Percentiles rank a stretch among this genome's conserved stretches.
Evolutionary conservation across 2,113 vertebrate species (phyloP).

Genomic region (Cardinalis cardinalis): DNA sequence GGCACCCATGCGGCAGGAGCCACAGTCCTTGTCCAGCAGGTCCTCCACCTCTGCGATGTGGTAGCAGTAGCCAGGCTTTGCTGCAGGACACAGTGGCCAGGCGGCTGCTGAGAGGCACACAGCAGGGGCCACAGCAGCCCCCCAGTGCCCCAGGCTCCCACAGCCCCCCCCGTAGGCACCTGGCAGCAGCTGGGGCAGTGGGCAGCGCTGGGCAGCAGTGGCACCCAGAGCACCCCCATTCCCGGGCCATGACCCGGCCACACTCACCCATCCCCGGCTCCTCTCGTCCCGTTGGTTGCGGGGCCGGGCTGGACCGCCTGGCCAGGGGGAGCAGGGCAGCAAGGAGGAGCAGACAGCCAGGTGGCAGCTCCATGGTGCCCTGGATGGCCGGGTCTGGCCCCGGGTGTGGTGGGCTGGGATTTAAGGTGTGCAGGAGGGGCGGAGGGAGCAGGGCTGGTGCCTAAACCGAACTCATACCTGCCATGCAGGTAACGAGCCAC

Average conservation of each 20-base stretch:
- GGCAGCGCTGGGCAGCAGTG: accelerated
- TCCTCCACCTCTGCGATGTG: neutral
- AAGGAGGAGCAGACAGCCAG: neutral
- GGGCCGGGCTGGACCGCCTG: accelerated
- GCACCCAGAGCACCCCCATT: neutral
- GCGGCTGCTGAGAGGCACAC: accelerated
- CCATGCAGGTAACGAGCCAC: neutral
- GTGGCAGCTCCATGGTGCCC: conserved; percentile 28
- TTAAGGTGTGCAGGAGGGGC: neutral
- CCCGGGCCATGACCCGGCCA: accelerated
- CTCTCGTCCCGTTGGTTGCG: accelerated
- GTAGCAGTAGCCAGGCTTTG: conserved; percentile 47
- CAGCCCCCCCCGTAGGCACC: accelerated
- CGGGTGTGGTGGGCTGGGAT: neutral
- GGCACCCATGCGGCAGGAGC: neutral
- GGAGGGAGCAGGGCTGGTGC: neutral
- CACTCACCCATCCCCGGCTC: neutral
- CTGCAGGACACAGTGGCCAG: neutral
- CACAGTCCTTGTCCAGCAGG: neutral
- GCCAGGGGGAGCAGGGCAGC: neutral
- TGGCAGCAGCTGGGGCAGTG: accelerated
- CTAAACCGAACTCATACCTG: neutral
- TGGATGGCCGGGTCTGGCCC: neutral
- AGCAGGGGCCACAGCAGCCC: neutral
- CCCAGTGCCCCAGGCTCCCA: accelerated